Base-by-base conservation (phyloP, 2,888 invertebrate genomes). In the Conistra vaccinii region DNA sequence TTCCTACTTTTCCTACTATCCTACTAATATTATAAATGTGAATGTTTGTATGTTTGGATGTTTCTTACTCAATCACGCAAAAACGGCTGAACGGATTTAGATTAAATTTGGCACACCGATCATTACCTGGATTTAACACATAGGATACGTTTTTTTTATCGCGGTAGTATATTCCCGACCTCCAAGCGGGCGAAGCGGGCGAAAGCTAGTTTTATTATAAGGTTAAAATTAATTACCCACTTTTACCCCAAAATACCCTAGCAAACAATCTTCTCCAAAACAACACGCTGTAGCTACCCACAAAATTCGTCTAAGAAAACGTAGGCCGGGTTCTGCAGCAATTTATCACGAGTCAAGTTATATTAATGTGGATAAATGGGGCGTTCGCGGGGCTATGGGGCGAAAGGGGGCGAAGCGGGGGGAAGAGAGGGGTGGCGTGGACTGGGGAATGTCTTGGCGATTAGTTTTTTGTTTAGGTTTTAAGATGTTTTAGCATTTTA, bases 341-440 rank as follows among this genome's bases (percentile, higher is more conserved):
- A 96, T 96, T 96, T 96, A 96, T 96, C 96, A 96, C 95, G 92
- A 93, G 94, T 93, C 94, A 92, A 95, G 96, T 95, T 95, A 95
- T 95, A 96, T 96, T 96, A 95, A 95, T 95, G 96, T 94, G 95
- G 95, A 95, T 94, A 94, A 93, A 94, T 93, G 94, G 92, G 91
- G 92, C 91, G 90, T 89, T 88, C 80, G 87, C 86, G 81, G 85
- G 87, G 85, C 75, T 67, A 63, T 35, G 66, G 80, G 83, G 84
- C 73, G 69, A 83, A 71, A 75, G 76, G 78, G 77, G 63, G 68
- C 69, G 83, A 76, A 61, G 84, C 70, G 73, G 73, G 76, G 70
- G 69, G 76, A 69, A 76, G 51, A 23, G 81, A 26, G 78, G 81
- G 89, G 87, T 78, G 80, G 80, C 83, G 88, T 87, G 83, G 83